Percentiles rank a stretch among this genome's conserved stretches.
phyloP scores from a whole-genome alignment of 2,797 vertebrate genomes.

The Thaleichthys pacificus region DNA sequence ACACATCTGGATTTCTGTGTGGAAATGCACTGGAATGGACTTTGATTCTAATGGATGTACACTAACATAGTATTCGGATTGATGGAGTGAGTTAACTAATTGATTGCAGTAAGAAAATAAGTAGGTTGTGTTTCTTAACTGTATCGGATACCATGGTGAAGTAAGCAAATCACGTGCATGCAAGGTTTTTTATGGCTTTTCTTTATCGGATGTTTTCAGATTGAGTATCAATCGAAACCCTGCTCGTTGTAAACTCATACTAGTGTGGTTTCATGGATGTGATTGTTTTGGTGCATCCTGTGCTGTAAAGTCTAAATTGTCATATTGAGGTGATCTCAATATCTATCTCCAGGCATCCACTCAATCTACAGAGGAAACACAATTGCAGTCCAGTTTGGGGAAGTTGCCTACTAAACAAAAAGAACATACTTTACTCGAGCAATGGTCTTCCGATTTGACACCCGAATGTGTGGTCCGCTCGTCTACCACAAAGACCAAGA shows the following conservation, averaged over 20 bases:
- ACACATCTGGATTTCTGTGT: conserved; percentile 35
- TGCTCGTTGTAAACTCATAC: background rate
- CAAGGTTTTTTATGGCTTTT: background rate
- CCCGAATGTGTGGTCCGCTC: conserved; percentile 15
- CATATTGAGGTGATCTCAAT: conserved; percentile 41
- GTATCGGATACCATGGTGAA: background rate
- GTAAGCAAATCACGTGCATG: conserved; percentile 38
- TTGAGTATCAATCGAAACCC: background rate
- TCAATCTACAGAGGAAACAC: conserved; percentile 50
- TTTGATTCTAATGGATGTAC: conserved; percentile 18
- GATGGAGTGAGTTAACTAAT: conserved; percentile 29
- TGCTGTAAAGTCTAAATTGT: background rate
- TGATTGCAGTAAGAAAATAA: background rate
- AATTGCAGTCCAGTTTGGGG: conserved; percentile 25
- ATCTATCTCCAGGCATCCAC: conserved; percentile 66
- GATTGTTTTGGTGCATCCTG: conserved; percentile 6
- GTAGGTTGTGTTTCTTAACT: background rate
- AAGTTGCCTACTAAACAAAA: conserved; percentile 25
- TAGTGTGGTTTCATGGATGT: conserved; percentile 23
- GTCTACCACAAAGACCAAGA: conserved; percentile 19
- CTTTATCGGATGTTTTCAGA: background rate
- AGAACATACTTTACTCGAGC: conserved; percentile 12
- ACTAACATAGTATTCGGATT: conserved; percentile 7
- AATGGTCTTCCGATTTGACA: conserved; percentile 7
- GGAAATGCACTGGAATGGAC: conserved; percentile 12